Evolutionary conservation across 1,140 invertebrate species (phyloP), one percentile per base, ranked within the genome.

Genomic region (Drosophila arizonae): DNA sequence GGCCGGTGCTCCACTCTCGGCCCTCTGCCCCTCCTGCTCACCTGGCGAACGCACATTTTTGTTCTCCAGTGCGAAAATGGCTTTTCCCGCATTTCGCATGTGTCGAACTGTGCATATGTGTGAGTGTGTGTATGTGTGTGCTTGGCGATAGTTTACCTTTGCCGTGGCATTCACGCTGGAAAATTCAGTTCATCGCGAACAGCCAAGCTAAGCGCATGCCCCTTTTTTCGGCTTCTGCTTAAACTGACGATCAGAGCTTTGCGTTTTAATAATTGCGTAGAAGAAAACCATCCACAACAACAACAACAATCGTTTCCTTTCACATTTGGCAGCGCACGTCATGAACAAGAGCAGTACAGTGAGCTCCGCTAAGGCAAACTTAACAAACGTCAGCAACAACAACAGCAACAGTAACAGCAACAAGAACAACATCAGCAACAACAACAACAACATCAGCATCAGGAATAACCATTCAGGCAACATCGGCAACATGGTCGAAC

Each of bases 401-500:
- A 74, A 36, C 13, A 46, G 41, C 48, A 62, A 57, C 46, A 74
- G 28, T 10, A 50, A 46, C 45, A 74, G 28, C 10, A 50, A 50
- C 48, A 62, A 17, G 0, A 50, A 65, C 8, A 45, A 57, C 46
- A 74, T 30, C 13, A 50, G 41, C 48, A 62, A 57, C 39, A 43
- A 15, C 62, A 54, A 61, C 28, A 56, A 65, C 8, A 45, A 57
- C 41, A 74, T 30, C 10, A 50, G 46, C 48, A 62, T 51, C 28
- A 43, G 13, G 9, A 57, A 9, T 30, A 58, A 56, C n/a, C 17
- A n/a, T n/a, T 54, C 43, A 15, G 36, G 21, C 21, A 67, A 13
- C 51, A 85, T 89, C 13, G 61, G 75, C 72, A 85, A 55, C 57
- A 90, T 90, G 87, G 87, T 90, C 28, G 87, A 90, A 43, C 78